Base-by-base conservation (phyloP, 2,888 invertebrate species). In the Campoletis raptor region DNA sequence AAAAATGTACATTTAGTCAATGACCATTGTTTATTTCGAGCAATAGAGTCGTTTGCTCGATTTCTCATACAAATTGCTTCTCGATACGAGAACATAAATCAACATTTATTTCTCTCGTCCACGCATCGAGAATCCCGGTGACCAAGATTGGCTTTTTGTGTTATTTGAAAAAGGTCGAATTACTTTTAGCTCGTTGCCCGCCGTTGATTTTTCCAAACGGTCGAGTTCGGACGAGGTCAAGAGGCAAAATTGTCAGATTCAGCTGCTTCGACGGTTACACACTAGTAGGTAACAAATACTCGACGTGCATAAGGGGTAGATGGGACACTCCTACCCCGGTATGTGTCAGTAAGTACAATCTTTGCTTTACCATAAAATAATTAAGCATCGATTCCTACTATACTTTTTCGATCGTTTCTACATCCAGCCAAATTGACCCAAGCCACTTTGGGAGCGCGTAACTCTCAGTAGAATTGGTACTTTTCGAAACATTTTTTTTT, bases 251-350 rank as follows among this genome's bases (percentile, higher is more conserved):
- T 52, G 95, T 95, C n/a, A 96, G 95, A 91, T 97, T 96, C 92
- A 92, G 92, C 24, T 98, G 97, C 91, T 92, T 94, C 67, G 89
- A 93, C 0, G 96, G 96, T 0, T 97, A 95, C 92, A 95, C 95
- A 54, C 94, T 97, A 48, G 95, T 96, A 0, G 98, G 98, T 0
- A 96, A 97, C 89, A 96, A 95, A 90, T 97, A 96, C 90, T 96
- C 96, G 24, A 96, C 96, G 24, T 98, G 98, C 92, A 94, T 95
- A 40, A 94, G 95, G 52, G 97, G 97, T 0, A 92, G 94, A n/a
- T 98, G 98, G 98, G 97, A 97, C 87, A 95, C 95, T 3, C 95
- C 95, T 0, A 90, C 94, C 2, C 97, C 98, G 0, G 95, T 96
- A 66, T 98, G 98, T 94, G 96, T 97, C 90, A 96, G 98, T 97